These are phyloP conservation scores for Tryphoninae sp. DNA, from an alignment of 2,888 invertebrate genomes.

Conservation along the genomic window DNA sequence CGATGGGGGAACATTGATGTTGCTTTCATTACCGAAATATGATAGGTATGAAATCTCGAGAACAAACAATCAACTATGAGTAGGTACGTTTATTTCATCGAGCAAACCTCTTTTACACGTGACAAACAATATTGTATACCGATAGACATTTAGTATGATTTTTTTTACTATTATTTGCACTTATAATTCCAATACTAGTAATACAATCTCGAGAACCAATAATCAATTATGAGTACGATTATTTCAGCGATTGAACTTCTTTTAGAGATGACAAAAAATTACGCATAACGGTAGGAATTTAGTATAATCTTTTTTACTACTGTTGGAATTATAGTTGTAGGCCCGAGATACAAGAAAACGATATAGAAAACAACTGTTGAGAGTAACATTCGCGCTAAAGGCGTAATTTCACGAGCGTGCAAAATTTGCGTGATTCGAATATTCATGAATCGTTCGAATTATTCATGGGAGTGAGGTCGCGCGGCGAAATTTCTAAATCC, in stretches of 20 bases:
- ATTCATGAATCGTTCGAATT: conserved; percentile 30
- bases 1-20: too few relatives aligned
- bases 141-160: too few relatives aligned
- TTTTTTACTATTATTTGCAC: too few relatives aligned
- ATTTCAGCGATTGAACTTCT: too few relatives aligned
- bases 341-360: not conserved
- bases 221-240: not conserved
- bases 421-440: not conserved
- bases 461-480: not conserved
- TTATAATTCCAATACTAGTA: too few relatives aligned
- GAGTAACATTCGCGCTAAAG: not conserved
- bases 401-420: not conserved
- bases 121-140: too few relatives aligned
- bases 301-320: not conserved
- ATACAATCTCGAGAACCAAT: too few relatives aligned
- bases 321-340: not conserved
- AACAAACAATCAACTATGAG: not conserved
- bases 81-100: too few relatives aligned
- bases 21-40: too few relatives aligned
- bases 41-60: too few relatives aligned
- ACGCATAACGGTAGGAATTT: not conserved
- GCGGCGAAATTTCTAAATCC: not conserved
- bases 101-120: too few relatives aligned
- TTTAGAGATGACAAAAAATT: too few relatives aligned
- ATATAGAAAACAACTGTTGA: not conserved